These are phyloP conservation scores for Ichneumon xanthorius DNA, from an alignment of 2,888 invertebrate species.

Conservation along the genomic window DNA sequence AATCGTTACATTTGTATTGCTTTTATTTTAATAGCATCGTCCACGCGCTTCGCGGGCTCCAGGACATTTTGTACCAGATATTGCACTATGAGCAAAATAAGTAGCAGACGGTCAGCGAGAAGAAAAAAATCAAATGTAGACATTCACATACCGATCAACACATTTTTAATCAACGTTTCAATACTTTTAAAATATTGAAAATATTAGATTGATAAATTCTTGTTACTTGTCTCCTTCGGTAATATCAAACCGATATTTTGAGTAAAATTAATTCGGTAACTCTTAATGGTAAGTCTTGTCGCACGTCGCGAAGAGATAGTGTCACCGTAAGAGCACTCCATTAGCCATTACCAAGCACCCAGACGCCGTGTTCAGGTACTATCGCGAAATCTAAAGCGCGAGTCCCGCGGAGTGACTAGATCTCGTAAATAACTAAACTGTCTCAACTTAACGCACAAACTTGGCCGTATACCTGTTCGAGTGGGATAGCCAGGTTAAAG, in stretches of 20 bases:
- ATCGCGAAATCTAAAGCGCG: slow-evolving; percentile 41
- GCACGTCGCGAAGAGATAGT: slow-evolving; percentile 31
- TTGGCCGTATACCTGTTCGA: slow-evolving; percentile 23
- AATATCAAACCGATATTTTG: neutral
- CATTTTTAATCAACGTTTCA: neutral
- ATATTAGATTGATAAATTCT: neutral
- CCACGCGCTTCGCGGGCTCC: neutral
- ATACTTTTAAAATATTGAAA: neutral
- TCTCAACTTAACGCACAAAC: slow-evolving; percentile 58
- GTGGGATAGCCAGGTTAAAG: slow-evolving; percentile 45
- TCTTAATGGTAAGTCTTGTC: slow-evolving; percentile 23
- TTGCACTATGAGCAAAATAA: no score
- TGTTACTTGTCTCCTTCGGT: neutral
- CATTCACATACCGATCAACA: neutral
- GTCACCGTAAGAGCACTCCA: slow-evolving; percentile 29
- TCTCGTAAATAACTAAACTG: slow-evolving; percentile 63
- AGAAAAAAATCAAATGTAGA: neutral
- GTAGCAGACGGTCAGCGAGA: no score
- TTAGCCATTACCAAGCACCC: slow-evolving; percentile 32
- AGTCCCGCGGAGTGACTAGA: slow-evolving; percentile 38
- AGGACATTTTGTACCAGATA: neutral
- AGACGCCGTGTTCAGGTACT: slow-evolving; percentile 22
- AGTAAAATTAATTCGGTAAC: slow-evolving; percentile 4
- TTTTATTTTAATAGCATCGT: neutral
- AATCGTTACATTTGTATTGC: neutral